A percentile compares a stretch with the other conserved stretches of the same genome.
phyloP scores from a whole-genome alignment of 1,140 invertebrate species.

The Habropoda laboriosa region DNA sequence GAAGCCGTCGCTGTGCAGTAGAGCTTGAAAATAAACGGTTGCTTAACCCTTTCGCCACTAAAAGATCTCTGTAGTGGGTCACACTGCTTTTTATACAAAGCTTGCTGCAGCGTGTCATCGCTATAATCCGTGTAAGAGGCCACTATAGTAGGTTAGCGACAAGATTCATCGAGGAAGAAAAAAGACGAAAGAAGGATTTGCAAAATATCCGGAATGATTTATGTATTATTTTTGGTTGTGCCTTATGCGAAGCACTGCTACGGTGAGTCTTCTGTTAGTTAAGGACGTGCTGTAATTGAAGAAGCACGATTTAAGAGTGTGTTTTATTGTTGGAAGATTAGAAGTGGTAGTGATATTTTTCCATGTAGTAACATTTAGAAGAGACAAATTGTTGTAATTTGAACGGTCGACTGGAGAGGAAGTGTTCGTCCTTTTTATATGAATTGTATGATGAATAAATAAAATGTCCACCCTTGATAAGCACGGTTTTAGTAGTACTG shows the following conservation, averaged over 20 bases:
- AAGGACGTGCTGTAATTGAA: too few species aligned
- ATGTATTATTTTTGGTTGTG: too few species aligned
- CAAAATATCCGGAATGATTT: too few species aligned
- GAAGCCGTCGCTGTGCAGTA: conserved; percentile 58
- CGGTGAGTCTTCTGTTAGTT: too few species aligned
- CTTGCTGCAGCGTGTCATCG: neutral
- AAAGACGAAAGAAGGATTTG: too few species aligned
- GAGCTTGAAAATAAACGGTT: conserved; percentile 30
- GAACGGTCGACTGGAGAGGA: neutral
- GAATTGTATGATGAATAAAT: neutral
- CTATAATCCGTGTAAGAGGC: too few species aligned
- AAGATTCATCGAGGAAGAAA: neutral
- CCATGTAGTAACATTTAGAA: too few species aligned
- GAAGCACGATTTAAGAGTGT: too few species aligned
- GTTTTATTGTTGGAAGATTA: too few species aligned
- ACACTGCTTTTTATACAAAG: conserved; percentile 24
- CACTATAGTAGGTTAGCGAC: neutral
- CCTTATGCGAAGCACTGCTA: too few species aligned
- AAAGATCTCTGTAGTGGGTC: conserved; percentile 24
- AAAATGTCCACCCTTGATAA: neutral
- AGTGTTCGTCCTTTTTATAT: neutral
- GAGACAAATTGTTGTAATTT: neutral
- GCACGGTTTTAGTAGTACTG: too few species aligned
- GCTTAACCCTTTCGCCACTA: neutral
- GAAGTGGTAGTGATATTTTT: too few species aligned